Percentiles rank a stretch among this genome's conserved stretches.
phyloP scores from a whole-genome alignment of 2,888 invertebrate genomes.

The Nemotelus nigrinus region DNA sequence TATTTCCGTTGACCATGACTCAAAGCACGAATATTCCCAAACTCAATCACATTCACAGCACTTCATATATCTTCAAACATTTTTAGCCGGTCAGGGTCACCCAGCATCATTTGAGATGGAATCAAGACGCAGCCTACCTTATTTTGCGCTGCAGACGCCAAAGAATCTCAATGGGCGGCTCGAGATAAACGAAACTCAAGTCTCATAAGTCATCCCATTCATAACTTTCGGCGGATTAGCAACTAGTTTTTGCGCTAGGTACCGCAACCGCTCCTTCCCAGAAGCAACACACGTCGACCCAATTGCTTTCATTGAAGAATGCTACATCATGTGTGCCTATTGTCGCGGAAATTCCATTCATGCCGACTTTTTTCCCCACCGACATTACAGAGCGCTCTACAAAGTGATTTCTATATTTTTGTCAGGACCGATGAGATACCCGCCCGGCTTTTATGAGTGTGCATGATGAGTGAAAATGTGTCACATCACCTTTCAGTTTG shows the following conservation, averaged over 20 bases:
- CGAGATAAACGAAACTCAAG: background rate
- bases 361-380: background rate
- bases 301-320: constrained; percentile 6
- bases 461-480: no score
- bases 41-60: background rate
- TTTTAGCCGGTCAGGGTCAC: background rate
- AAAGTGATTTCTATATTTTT: no score
- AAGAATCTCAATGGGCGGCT: background rate
- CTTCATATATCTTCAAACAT: background rate
- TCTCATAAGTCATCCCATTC: constrained; percentile 11
- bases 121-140: background rate
- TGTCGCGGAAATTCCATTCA: constrained; percentile 38
- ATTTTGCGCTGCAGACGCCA: background rate
- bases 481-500: no score
- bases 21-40: background rate
- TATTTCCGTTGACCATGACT: background rate
- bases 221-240: background rate
- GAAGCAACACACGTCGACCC: background rate
- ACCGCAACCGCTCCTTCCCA: background rate
- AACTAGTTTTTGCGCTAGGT: background rate
- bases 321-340: background rate
- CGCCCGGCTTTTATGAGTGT: no score
- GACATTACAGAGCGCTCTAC: no score
- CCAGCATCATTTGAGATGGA: background rate
- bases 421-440: no score